Evolutionary conservation across 2,113 vertebrate genomes (phyloP), one percentile per base, ranked within the genome.

Genomic region (Hippolais icterina): DNA sequence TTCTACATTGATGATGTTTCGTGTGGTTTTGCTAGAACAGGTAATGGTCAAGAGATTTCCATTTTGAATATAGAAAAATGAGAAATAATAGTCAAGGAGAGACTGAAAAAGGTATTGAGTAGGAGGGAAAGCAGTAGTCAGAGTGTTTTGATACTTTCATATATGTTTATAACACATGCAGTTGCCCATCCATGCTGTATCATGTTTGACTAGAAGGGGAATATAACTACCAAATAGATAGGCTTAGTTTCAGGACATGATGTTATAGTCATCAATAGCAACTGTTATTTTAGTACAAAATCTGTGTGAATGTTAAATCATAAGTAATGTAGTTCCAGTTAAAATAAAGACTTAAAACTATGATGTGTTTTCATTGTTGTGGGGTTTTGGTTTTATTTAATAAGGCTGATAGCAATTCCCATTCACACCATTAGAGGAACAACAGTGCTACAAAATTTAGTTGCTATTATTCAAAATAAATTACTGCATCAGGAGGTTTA

Each of bases 251-350:
- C 83, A 95, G 89, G 87, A 83, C 83, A 50, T 63, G 83, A 79
- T 89, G 70, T 35, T 89, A 68, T 35, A 74, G 54, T 64, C 31
- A 2, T 54, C 77, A 89, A 42, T 63, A 83, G n/a, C 5, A 15
- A 53, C 44, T 97, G 60, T 85, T 94, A 94, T 85, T 91, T 95
- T 87, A 90, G 75, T 74, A 82, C 65, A 96, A 77, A 90, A 91
- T 95, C 79, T 95, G 39, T 85, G 75, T 52, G 39, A 72, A 88
- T 82, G 33, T 91, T 96, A 83, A 80, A 87, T 35, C 49, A 49
- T 37, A 81, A 39, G 76, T 96, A 71, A 66, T 42, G 20, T 42
- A 64, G n/a, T 81, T 79, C 31, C 47, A 57, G 29, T 75, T 71
- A 71, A 77, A 95, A 61, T 49, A 23, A 83, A 95, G 47, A 37